A percentile compares a stretch with the other conserved stretches of the same genome.
These are phyloP conservation scores for Hartigia nigra DNA, from an alignment of 2,888 invertebrate species.

Conservation along the genomic window DNA sequence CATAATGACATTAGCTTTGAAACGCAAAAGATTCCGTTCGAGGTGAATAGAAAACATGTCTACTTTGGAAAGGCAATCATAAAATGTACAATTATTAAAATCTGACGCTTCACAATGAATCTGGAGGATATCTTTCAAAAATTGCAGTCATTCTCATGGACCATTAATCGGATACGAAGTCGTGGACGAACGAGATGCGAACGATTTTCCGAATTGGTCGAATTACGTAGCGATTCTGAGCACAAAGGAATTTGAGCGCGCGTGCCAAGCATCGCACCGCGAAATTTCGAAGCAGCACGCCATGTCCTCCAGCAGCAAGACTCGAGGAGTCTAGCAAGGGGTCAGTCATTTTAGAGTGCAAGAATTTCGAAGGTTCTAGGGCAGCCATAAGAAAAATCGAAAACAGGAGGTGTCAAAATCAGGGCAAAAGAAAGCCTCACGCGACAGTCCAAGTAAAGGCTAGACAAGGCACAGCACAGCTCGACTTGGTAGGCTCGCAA, in stretches of 20 bases:
- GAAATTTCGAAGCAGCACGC: not conserved
- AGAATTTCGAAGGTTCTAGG: not conserved
- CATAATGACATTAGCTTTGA: not conserved
- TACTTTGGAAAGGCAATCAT: not conserved
- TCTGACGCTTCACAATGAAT: not conserved
- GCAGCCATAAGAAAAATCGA: not conserved
- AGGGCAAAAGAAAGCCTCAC: not conserved
- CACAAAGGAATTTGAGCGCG: not conserved
- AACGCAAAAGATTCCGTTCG: not conserved
- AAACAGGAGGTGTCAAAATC: not conserved
- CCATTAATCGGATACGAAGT: not conserved
- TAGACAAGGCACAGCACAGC: not conserved
- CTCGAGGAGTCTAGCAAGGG: not conserved
- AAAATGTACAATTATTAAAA: not conserved
- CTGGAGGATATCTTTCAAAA: not conserved
- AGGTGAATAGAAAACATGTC: not conserved
- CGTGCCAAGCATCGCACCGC: not conserved
- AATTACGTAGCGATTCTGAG: not conserved
- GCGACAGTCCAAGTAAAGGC: not conserved
- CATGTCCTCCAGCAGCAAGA: not conserved
- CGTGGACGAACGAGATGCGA: not conserved
- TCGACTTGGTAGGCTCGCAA: not conserved
- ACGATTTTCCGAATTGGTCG: not conserved
- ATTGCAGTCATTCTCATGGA: not conserved
- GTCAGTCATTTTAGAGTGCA: not conserved